Percentiles rank a stretch among this genome's conserved stretches.
Conservation (phyloP, 2,797 vertebrate genomes). For the Apodemus agrarius region DNA sequence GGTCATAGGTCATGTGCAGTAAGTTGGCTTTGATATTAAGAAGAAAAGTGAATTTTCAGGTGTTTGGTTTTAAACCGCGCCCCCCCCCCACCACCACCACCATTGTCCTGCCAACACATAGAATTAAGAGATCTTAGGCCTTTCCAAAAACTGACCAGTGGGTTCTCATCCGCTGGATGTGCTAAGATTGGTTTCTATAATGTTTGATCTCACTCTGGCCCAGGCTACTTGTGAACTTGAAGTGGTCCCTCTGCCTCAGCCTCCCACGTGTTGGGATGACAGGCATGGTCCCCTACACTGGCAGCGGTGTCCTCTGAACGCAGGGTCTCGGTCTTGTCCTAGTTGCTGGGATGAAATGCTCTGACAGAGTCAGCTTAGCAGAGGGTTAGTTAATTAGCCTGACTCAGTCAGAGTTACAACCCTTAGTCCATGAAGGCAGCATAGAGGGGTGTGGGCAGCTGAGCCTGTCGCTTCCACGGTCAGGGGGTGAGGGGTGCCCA, state of each 20-base stretch:
- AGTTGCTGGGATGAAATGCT: neutral
- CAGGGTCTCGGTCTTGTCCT: neutral
- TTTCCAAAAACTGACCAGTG: too few species aligned
- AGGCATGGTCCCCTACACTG: too few species aligned
- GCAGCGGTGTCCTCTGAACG: too few species aligned
- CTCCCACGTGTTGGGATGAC: neutral
- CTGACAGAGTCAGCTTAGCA: neutral
- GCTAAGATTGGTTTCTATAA: neutral
- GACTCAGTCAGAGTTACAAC: neutral
- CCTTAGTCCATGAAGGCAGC: neutral
- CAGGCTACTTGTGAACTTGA: neutral
- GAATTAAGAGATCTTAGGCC: neutral
- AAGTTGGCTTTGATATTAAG: neutral
- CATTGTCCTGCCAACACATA: neutral
- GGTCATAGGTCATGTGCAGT: neutral
- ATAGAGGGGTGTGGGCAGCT: neutral
- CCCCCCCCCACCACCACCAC: neutral
- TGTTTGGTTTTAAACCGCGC: slow-evolving; percentile 27
- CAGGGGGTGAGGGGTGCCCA: neutral
- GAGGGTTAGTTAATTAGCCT: neutral
- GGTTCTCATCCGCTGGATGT: neutral
- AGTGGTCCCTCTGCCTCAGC: neutral
- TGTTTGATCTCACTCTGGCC: neutral
- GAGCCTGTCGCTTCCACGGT: too few species aligned
- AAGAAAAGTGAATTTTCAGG: slow-evolving; percentile 12